These are phyloP conservation scores for Eurypyga helias DNA, from an alignment of 2,113 vertebrate species.

Conservation along the genomic window DNA sequence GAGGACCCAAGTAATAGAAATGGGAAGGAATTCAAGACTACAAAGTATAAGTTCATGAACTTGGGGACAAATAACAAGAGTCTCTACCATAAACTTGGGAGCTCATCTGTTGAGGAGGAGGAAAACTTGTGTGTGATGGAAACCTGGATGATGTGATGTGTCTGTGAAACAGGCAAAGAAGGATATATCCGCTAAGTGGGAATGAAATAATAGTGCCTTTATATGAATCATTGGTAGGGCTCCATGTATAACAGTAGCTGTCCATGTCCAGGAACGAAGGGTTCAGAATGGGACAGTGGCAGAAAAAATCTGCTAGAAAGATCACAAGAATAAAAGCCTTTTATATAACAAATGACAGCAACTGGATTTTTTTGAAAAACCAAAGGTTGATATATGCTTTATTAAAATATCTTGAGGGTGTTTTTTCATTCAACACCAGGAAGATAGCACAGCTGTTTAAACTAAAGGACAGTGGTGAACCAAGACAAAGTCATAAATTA, in stretches of 20 bases:
- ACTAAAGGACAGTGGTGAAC: background rate
- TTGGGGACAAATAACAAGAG: background rate
- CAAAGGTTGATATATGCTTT: background rate
- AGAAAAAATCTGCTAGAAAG: background rate
- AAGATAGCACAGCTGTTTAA: background rate
- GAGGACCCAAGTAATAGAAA: background rate
- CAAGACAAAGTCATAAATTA: background rate
- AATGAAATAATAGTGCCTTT: conserved; percentile 2
- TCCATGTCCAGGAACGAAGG: background rate
- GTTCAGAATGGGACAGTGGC: background rate
- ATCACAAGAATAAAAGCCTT: background rate
- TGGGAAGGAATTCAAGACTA: background rate
- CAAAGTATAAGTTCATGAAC: background rate
- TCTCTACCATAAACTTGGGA: background rate
- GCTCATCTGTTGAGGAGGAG: background rate
- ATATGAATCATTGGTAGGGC: background rate
- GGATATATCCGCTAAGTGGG: background rate
- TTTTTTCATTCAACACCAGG: background rate
- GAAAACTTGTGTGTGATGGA: background rate
- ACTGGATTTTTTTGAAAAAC: background rate
- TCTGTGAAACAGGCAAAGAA: background rate
- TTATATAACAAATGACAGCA: background rate
- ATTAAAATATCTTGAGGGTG: background rate
- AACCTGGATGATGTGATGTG: background rate
- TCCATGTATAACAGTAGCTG: background rate